phyloP scores from a whole-genome alignment of 2,113 vertebrate genomes.

The Toxostoma redivivum region DNA sequence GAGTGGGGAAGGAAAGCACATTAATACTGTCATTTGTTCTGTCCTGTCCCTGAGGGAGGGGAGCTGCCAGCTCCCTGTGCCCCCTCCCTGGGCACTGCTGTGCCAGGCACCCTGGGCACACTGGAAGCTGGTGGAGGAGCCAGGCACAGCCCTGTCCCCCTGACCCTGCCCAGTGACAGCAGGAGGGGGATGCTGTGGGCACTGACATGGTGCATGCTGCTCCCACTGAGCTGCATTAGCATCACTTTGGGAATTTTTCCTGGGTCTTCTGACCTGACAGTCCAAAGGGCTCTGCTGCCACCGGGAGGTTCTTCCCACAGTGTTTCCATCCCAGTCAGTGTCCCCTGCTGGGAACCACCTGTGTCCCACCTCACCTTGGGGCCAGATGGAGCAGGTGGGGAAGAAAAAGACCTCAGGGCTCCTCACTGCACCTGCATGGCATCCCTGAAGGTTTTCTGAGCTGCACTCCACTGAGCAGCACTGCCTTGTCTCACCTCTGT shows the following conservation, averaged over 20 bases:
- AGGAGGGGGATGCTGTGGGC: neutral
- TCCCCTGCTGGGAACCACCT: neutral
- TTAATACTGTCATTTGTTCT: neutral
- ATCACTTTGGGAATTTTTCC: neutral
- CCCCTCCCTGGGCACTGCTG: neutral
- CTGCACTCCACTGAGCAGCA: rapidly evolving
- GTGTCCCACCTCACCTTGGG: neutral
- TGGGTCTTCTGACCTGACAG: neutral
- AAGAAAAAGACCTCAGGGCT: neutral
- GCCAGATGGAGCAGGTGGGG: neutral
- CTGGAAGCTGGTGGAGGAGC: neutral
- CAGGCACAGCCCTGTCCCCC: rapidly evolving
- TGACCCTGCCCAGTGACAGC: neutral
- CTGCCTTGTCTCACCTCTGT: neutral
- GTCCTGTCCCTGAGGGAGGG: neutral
- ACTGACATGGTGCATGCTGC: rapidly evolving
- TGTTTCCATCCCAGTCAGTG: neutral
- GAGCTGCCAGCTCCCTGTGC: neutral
- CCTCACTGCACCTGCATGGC: rapidly evolving
- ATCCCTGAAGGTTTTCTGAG: neutral
- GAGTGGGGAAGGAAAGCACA: neutral
- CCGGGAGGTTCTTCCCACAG: neutral
- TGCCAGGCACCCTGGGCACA: neutral
- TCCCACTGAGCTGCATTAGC: neutral
- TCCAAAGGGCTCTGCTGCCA: neutral